Evolutionary conservation across 2,888 invertebrate species (phyloP).

Genomic region (Cataglyphis cursor): DNA sequence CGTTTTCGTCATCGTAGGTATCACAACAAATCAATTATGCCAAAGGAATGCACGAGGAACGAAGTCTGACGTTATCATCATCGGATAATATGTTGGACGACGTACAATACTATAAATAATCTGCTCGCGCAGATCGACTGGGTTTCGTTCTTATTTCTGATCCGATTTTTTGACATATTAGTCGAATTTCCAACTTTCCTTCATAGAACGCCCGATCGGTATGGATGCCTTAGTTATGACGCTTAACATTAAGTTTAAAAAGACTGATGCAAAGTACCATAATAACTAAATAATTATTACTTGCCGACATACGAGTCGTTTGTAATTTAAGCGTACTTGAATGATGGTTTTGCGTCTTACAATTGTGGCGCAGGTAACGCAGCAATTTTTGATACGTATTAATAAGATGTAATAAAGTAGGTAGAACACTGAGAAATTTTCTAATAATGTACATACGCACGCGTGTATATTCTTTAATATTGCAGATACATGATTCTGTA

Average conservation of each 20-base stretch:
- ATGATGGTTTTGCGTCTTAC: slow-evolving; percentile 38
- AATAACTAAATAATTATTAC: neutral
- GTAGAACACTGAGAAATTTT: slow-evolving; percentile 39
- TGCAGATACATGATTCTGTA: neutral
- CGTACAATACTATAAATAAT: slow-evolving; percentile 83
- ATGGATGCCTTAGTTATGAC: slow-evolving; percentile 63
- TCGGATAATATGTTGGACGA: slow-evolving; percentile 86
- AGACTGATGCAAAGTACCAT: slow-evolving; percentile 68
- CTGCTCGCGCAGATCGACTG: neutral
- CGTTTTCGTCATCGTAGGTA: slow-evolving; percentile 85
- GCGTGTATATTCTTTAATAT: slow-evolving; percentile 6
- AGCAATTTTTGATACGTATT: slow-evolving; percentile 66
- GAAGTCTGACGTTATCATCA: slow-evolving; percentile 90
- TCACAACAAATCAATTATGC: slow-evolving; percentile 96
- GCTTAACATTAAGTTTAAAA: slow-evolving; percentile 71
- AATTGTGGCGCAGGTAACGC: slow-evolving; percentile 52
- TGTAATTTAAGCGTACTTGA: slow-evolving; percentile 16
- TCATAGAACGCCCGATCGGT: slow-evolving; percentile 47
- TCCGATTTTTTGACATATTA: slow-evolving; percentile 32
- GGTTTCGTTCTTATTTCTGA: slow-evolving; percentile 36
- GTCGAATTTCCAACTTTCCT: slow-evolving; percentile 48
- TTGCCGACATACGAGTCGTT: neutral
- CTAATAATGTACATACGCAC: slow-evolving; percentile 51
- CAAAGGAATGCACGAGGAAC: slow-evolving; percentile 94
- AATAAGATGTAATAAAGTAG: slow-evolving; percentile 27